Evolutionary conservation across 2,888 invertebrate species (phyloP), one percentile per base, ranked within the genome.

Genomic region (Apamea epomidion): DNA sequence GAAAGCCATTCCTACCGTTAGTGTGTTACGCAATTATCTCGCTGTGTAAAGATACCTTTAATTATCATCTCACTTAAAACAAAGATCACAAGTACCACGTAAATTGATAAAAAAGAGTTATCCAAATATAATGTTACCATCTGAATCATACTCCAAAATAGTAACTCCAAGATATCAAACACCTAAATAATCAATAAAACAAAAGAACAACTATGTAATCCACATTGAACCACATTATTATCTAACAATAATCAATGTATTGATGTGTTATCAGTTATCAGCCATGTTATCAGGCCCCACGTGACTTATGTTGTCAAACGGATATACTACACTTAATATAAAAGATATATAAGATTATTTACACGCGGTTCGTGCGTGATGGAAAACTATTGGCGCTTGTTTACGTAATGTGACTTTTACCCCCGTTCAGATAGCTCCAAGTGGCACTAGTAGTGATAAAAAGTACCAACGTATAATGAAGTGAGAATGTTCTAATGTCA

Each of bases 391-490:
- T 83, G 64, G 14, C 45, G 12, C 45, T 73, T 83, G 80, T 80
- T 85, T 83, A 73, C 25, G 45, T 87, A 80, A 74, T 3, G 25
- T 80, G 85, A 86, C 84, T 74, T 84, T 71, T 87, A 86, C 87
- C 85, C 85, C 51, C 77, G 37, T 3, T 25, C 45, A 14, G 85
- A 86, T 86, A 84, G 76, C 87, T 71, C 14, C 18, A 68, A 84
- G 75, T 71, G 87, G 77, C 78, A 86, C 87, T 87, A 78, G 0
- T 42, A 80, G 87, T 86, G 85, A 86, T 86, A 86, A 86, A 87
- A 87, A 87, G 85, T 86, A 87, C 85, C 85, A 84, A 42, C 71
- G 21, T 25, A 21, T 79, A 65, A 32, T 82, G 60, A 74, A 62
- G 18, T 37, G n/a, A 7, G 65, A 70, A 71, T 80, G n/a, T 65